These are phyloP conservation scores for Danio choprae DNA, from an alignment of 2,797 vertebrate genomes.

Conservation along the genomic window DNA sequence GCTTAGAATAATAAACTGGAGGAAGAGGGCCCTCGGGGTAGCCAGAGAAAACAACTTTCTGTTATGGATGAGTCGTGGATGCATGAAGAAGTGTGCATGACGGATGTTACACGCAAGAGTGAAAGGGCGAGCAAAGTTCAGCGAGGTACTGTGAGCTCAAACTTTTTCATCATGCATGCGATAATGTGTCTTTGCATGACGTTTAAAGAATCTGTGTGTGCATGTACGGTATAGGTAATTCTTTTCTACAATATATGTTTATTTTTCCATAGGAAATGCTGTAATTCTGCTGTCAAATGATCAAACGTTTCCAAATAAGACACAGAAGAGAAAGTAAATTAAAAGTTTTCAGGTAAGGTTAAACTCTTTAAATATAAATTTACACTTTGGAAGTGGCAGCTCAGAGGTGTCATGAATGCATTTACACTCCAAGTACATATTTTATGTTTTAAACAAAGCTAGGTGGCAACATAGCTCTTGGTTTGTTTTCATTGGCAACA, in stretches of 20 bases:
- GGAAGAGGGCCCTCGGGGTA: conserved; percentile 42
- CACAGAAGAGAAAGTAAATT: no score
- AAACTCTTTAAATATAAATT: no score
- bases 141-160: background rate
- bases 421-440: no score
- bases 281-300: background rate
- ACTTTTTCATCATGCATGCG: conserved; percentile 22
- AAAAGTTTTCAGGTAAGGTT: no score
- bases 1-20: conserved; percentile 55
- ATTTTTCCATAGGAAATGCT: conserved; percentile 34
- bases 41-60: conserved; percentile 59
- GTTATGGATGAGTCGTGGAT: conserved; percentile 50
- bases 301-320: no score
- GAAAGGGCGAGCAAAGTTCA: conserved; percentile 33
- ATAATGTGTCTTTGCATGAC: background rate
- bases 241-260: conserved; percentile 32
- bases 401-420: no score
- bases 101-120: background rate
- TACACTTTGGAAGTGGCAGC: no score
- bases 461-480: no score
- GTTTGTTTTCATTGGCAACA: no score
- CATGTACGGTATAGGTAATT: conserved; percentile 27
- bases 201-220: conserved; percentile 3
- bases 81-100: conserved; percentile 42
- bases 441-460: no score